Evolutionary conservation across 2,888 invertebrate genomes (phyloP).

Genomic region (Xiphydria camelus): DNA sequence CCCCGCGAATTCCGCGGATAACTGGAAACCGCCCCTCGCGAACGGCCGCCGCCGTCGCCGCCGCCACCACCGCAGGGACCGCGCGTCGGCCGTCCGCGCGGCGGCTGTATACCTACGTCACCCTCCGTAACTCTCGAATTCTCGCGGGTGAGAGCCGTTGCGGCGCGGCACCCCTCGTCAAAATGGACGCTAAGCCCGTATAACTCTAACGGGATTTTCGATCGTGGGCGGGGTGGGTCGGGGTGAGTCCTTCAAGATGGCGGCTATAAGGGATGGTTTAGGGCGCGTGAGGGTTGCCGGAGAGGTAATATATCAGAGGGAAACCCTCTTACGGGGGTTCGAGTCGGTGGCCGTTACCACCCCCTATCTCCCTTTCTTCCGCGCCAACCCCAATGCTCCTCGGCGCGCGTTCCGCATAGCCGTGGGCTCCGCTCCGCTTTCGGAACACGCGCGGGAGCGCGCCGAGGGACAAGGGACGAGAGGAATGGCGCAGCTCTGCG

Average conservation of each 20-base stretch:
- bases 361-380: constrained; percentile 18
- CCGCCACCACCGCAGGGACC: too few species aligned
- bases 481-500: background rate
- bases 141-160: constrained; percentile 16
- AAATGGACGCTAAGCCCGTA: constrained; percentile 58
- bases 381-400: constrained; percentile 25
- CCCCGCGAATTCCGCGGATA: constrained; percentile 42
- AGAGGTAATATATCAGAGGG: constrained; percentile 54
- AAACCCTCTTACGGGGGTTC: constrained; percentile 16
- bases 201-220: constrained; percentile 58
- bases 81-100: constrained; percentile 11
- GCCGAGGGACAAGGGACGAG: constrained; percentile 14
- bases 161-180: constrained; percentile 45
- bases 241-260: constrained; percentile 56
- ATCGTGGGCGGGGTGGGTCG: constrained; percentile 51
- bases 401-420: constrained; percentile 29
- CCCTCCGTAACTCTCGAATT: constrained; percentile 17
- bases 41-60: too few species aligned
- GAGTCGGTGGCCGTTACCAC: constrained; percentile 41
- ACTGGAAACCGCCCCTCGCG: constrained; percentile 27
- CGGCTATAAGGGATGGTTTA: constrained; percentile 56
- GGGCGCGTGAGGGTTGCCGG: constrained; percentile 51
- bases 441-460: constrained; percentile 31
- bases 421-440: constrained; percentile 50
- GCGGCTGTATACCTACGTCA: constrained; percentile 7